Percentiles rank a stretch among this genome's conserved stretches.
Conservation (phyloP, 2,888 invertebrate species). For the Eristalinus sepulchralis region DNA sequence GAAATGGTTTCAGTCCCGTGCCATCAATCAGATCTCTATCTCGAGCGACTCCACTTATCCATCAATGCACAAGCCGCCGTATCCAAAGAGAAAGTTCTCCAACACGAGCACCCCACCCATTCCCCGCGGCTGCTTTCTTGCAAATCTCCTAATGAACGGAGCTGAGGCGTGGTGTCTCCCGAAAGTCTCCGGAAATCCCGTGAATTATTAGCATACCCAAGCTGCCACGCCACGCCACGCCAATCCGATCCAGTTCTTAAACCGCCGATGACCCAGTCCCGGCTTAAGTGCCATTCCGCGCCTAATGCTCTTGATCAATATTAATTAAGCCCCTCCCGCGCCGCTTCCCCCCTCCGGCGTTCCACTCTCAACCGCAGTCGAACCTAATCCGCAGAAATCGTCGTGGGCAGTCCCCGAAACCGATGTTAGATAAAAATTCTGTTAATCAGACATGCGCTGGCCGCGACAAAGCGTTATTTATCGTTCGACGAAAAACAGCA, state of each 20-base stretch:
- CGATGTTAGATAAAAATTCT: constrained; percentile 54
- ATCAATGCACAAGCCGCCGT: neutral
- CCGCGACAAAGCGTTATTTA: constrained; percentile 47
- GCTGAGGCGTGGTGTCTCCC: neutral
- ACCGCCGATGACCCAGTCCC: constrained; percentile 4
- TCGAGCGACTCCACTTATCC: neutral
- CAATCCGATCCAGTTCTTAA: neutral
- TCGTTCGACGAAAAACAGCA: constrained; percentile 46
- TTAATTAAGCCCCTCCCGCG: constrained; percentile 57
- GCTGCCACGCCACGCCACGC: too few species aligned
- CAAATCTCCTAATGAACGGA: neutral
- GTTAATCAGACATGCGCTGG: constrained; percentile 18
- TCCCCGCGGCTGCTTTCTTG: constrained; percentile 9
- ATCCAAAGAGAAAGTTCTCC: neutral
- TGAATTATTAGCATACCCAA: constrained; percentile 42
- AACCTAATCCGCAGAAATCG: constrained; percentile 55
- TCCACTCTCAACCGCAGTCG: neutral
- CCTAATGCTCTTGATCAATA: constrained; percentile 61
- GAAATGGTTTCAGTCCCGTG: neutral
- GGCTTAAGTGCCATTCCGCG: constrained; percentile 27
- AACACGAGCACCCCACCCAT: neutral
- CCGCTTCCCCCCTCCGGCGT: neutral
- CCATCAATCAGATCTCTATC: neutral
- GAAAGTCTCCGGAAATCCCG: constrained; percentile 23
- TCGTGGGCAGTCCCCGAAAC: constrained; percentile 61